These are phyloP conservation scores for Aepyceros melampus DNA, from an alignment of 2,113 vertebrate genomes.

Conservation along the genomic window DNA sequence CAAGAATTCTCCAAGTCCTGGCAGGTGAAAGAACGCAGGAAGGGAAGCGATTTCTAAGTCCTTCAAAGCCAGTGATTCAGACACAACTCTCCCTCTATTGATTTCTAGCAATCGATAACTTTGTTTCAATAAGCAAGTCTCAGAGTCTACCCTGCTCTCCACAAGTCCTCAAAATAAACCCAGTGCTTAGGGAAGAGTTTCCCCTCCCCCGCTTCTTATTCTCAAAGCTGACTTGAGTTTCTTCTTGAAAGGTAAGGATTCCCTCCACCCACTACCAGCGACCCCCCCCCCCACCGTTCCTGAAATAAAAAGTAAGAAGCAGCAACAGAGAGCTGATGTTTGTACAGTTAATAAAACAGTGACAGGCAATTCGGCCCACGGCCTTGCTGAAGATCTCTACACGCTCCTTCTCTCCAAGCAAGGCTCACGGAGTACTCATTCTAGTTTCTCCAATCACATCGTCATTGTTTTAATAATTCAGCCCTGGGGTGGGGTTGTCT, in stretches of 20 bases:
- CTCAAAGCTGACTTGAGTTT: slow-evolving; percentile 15
- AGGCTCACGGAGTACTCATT: neutral
- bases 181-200: neutral
- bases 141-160: slow-evolving; percentile 67
- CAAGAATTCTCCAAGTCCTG: slow-evolving; percentile 61
- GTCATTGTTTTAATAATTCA: slow-evolving; percentile 17
- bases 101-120: slow-evolving; percentile 75
- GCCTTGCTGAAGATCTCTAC: neutral
- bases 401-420: no score
- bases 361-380: neutral
- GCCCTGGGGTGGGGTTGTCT: neutral
- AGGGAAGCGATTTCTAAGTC: slow-evolving; percentile 55
- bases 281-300: neutral
- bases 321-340: neutral
- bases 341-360: slow-evolving; percentile 24
- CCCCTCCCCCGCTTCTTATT: neutral
- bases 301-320: neutral
- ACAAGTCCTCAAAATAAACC: slow-evolving; percentile 70
- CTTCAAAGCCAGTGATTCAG: slow-evolving; percentile 72
- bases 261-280: neutral
- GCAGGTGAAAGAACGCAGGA: slow-evolving; percentile 47
- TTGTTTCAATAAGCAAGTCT: slow-evolving; percentile 74
- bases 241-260: slow-evolving; percentile 18
- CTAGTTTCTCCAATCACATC: neutral
- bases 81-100: slow-evolving; percentile 74